Percentiles rank a stretch among this genome's conserved stretches.
phyloP scores from a whole-genome alignment of 2,113 vertebrate genomes.

The Tyto alba region DNA sequence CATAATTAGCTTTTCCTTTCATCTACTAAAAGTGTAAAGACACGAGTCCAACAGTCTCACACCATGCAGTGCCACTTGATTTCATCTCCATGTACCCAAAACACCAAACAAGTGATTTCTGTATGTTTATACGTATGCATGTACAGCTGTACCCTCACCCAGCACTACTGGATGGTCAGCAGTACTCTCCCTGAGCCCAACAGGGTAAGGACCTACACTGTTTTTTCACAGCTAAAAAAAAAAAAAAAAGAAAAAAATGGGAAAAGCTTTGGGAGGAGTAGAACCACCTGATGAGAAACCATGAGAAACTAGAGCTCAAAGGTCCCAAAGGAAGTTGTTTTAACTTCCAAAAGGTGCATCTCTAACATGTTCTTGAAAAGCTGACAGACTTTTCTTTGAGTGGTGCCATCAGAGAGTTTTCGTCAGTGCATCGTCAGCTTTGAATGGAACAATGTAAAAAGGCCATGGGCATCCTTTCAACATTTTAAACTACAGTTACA shows the following conservation, averaged over 20 bases:
- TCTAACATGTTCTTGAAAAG: not conserved
- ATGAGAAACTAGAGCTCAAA: not conserved
- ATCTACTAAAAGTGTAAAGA: not conserved
- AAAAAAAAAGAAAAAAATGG: not conserved
- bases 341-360: not conserved
- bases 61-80: not conserved
- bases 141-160: not conserved
- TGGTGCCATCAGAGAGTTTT: not conserved
- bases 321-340: accelerated
- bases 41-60: not conserved
- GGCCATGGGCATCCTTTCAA: not conserved
- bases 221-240: not conserved
- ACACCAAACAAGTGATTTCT: not conserved
- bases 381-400: not conserved
- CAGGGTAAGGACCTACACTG: not conserved
- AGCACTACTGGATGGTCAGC: not conserved
- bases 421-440: accelerated
- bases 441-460: accelerated
- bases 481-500: not conserved
- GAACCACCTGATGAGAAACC: not conserved
- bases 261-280: not conserved
- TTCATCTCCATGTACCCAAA: not conserved
- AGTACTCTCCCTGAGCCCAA: not conserved
- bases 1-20: not conserved
- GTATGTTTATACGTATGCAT: accelerated